Conservation (phyloP, 2,113 vertebrate genomes). For the Echinops telfairi region DNA sequence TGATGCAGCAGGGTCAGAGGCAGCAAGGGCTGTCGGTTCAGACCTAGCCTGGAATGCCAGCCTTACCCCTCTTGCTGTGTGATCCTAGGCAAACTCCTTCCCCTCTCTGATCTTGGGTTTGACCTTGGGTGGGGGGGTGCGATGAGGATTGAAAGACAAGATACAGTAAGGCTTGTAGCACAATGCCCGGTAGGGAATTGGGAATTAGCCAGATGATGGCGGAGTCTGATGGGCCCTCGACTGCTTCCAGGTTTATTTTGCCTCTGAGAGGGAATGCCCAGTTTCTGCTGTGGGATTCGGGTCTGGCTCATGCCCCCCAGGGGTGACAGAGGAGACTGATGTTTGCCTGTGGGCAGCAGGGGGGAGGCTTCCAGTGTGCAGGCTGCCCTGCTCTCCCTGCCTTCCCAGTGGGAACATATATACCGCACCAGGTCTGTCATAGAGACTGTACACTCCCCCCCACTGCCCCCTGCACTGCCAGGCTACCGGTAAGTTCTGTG, state of each 20-base stretch:
- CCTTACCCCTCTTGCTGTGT: neutral
- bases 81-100: no score
- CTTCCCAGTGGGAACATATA: no score
- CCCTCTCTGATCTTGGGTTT: neutral
- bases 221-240: no score
- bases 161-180: neutral
- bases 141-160: neutral
- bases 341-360: neutral
- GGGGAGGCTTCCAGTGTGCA: neutral
- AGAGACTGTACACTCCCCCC: no score
- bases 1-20: neutral
- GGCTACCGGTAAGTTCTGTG: neutral
- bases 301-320: neutral
- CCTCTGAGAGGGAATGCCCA: no score
- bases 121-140: neutral
- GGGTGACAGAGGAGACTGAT: no score
- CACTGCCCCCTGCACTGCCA: no score
- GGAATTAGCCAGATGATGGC: no score
- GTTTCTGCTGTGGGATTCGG: no score
- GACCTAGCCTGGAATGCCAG: no score
- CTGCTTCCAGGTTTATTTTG: neutral
- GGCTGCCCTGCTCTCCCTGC: no score
- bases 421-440: no score
- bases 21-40: neutral
- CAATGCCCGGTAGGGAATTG: neutral